phyloP scores from a whole-genome alignment of 2,113 vertebrate genomes.

The Amphilophus citrinellus region DNA sequence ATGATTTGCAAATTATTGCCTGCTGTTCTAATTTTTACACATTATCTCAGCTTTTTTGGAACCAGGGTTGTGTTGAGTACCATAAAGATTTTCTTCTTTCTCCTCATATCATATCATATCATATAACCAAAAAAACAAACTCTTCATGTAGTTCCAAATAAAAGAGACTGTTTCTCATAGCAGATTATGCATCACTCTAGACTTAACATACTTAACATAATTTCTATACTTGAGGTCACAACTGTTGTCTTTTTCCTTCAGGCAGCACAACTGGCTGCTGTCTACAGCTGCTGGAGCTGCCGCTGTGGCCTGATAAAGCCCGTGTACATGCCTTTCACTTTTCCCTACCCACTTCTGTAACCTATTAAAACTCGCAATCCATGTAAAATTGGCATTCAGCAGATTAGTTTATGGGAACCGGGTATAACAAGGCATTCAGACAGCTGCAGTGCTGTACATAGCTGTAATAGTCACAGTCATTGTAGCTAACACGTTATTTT shows the following conservation, averaged over 20 bases:
- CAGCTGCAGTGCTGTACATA: background rate
- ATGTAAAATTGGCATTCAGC: slow-evolving; percentile 53
- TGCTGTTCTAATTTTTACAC: background rate
- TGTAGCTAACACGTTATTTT: background rate
- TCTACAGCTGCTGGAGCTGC: slow-evolving; percentile 28
- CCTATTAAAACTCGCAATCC: slow-evolving; percentile 58
- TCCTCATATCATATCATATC: background rate
- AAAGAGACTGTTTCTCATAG: background rate
- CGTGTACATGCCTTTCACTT: slow-evolving; percentile 50
- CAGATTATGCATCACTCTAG: slow-evolving; percentile 34
- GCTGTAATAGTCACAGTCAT: slow-evolving; percentile 23
- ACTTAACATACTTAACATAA: slow-evolving; percentile 17
- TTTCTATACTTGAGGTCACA: slow-evolving; percentile 42
- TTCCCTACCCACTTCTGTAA: slow-evolving; percentile 47
- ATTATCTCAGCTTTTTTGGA: background rate
- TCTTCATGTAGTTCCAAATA: slow-evolving; percentile 4
- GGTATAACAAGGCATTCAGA: slow-evolving; percentile 37
- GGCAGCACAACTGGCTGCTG: slow-evolving; percentile 41
- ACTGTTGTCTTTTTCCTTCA: slow-evolving; percentile 23
- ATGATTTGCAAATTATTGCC: background rate
- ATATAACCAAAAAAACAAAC: background rate
- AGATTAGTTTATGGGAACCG: slow-evolving; percentile 48
- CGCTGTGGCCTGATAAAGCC: slow-evolving; percentile 48
- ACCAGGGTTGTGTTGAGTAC: background rate
- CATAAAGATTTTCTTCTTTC: slow-evolving; percentile 7